phyloP scores from a whole-genome alignment of 2,113 vertebrate species.

The Saimiri boliviensis region DNA sequence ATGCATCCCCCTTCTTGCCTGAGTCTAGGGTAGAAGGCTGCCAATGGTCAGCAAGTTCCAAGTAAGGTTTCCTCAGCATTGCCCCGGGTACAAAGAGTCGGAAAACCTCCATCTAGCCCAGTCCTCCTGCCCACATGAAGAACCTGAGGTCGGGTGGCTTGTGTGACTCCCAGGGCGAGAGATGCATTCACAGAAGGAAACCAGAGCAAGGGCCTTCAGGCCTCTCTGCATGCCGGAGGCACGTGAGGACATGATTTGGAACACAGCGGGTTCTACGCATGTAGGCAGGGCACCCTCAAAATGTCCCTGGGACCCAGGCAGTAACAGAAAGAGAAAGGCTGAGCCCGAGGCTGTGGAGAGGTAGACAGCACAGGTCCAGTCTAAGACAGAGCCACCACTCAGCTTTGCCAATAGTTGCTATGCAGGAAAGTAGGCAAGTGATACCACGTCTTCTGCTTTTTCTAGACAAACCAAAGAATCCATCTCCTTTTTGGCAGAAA shows the following conservation, averaged over 20 bases:
- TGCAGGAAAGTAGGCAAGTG: accelerated
- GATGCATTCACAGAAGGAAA: neutral
- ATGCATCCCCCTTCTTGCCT: neutral
- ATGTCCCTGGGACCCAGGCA: neutral
- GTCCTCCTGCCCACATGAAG: neutral
- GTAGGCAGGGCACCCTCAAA: neutral
- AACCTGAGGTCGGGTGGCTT: neutral
- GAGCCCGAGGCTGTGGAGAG: accelerated
- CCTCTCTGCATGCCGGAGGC: accelerated
- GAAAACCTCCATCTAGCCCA: too few species aligned
- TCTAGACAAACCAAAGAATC: neutral
- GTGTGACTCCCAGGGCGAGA: too few species aligned
- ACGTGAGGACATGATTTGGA: accelerated
- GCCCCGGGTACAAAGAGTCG: neutral
- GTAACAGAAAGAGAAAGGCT: neutral
- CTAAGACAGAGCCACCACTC: neutral
- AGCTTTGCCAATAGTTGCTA: accelerated
- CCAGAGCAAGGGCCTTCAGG: neutral
- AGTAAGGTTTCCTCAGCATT: neutral
- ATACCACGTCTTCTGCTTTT: neutral
- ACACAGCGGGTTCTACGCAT: neutral
- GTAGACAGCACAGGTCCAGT: neutral
- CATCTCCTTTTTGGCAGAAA: neutral
- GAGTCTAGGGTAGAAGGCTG: neutral
- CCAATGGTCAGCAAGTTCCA: neutral